A percentile compares a stretch with the other conserved stretches of the same genome.
phyloP scores from a whole-genome alignment of 2,888 invertebrate species.

The Strigamia maritima region DNA sequence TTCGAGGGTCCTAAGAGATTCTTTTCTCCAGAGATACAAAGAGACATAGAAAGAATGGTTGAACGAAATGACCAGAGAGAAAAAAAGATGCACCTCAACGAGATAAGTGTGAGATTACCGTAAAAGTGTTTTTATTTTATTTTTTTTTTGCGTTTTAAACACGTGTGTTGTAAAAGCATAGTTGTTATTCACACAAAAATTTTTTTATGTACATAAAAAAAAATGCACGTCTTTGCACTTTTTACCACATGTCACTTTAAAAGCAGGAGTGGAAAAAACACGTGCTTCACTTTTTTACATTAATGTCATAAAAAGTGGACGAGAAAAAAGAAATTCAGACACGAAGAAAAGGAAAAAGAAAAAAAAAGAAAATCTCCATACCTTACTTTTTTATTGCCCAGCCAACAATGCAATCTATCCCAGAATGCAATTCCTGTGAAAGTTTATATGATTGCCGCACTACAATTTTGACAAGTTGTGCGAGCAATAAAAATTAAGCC shows the following conservation, averaged over 20 bases:
- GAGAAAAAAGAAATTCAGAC: not conserved
- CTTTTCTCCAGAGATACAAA: not conserved
- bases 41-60: not conserved
- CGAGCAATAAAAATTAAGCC: constrained; percentile 13
- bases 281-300: not conserved
- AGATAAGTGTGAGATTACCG: not conserved
- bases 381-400: not conserved
- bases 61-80: not conserved
- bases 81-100: not conserved
- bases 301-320: not conserved
- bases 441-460: not conserved
- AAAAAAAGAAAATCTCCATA: not conserved
- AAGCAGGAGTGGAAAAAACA: not conserved
- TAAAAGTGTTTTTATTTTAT: not conserved
- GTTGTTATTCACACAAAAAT: constrained; percentile 4
- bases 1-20: not conserved
- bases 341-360: not conserved
- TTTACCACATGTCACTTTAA: not conserved
- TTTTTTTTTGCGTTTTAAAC: not conserved
- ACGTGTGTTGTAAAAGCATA: not conserved
- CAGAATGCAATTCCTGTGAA: not conserved
- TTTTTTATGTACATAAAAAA: not conserved
- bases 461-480: constrained; percentile 12
- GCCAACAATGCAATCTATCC: not conserved
- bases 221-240: not conserved